A percentile compares a stretch with the other conserved stretches of the same genome.
phyloP scores from a whole-genome alignment of 1,140 invertebrate genomes.

The Lordiphosa clarofinis region DNA sequence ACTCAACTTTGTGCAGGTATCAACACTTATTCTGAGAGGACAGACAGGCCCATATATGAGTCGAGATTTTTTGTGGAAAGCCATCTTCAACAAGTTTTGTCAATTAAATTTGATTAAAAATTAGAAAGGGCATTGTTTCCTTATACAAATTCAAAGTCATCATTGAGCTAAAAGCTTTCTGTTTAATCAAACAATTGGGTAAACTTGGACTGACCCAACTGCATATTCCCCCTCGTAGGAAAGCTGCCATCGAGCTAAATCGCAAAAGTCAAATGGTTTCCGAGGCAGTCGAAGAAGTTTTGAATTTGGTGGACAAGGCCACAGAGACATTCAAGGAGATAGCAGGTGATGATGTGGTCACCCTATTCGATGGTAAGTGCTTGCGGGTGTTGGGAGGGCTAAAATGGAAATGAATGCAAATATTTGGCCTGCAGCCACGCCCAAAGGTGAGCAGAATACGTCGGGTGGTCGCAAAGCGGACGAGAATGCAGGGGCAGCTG shows the following conservation, averaged over 20 bases:
- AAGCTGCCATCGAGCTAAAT: slow-evolving; percentile 88
- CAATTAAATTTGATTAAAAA: too few species aligned
- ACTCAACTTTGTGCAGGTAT: too few species aligned
- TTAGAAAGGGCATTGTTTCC: slow-evolving; percentile 1
- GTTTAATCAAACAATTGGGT: slow-evolving; percentile 26
- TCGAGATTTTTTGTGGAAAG: too few species aligned
- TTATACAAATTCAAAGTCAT: slow-evolving; percentile 7
- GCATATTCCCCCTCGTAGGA: slow-evolving; percentile 52
- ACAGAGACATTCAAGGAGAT: slow-evolving; percentile 83
- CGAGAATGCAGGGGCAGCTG: slow-evolving; percentile 39
- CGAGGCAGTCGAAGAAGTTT: slow-evolving; percentile 94
- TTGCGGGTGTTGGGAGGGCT: background rate
- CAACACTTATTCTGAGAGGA: too few species aligned
- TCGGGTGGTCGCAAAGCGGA: slow-evolving; percentile 59
- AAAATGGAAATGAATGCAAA: slow-evolving; percentile 46
- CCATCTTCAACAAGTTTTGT: too few species aligned
- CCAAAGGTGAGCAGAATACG: slow-evolving; percentile 58
- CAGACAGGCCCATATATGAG: too few species aligned
- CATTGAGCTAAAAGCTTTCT: slow-evolving; percentile 32
- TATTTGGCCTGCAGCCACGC: slow-evolving; percentile 40
- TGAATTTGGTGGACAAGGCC: slow-evolving; percentile 90
- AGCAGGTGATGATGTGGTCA: slow-evolving; percentile 80
- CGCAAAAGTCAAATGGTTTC: slow-evolving; percentile 94
- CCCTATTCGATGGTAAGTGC: slow-evolving; percentile 80
- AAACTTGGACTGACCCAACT: slow-evolving; percentile 12